Base-by-base conservation (phyloP, 2,797 vertebrate genomes). In the Sebastes vulpes region DNA sequence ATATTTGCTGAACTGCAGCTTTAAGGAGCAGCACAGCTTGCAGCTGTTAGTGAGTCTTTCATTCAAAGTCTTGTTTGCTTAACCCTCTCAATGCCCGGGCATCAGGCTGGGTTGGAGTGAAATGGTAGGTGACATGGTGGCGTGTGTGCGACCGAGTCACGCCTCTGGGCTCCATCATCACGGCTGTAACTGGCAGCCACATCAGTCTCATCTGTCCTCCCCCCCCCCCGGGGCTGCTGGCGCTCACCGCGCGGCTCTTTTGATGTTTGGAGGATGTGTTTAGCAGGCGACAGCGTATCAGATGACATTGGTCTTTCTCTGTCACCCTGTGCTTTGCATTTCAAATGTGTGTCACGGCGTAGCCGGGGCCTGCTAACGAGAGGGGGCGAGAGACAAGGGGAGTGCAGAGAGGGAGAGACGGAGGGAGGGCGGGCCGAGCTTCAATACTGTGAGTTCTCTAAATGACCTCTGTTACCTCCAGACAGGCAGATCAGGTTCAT, bases 181-280 rank as follows among this genome's bases (percentile, higher is more conserved):
- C n/a, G 3, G 35, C 73, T 53, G 81, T 84, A 76, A 56, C 74
- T 25, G 65, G 78, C 70, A 26, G 58, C 77, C 81, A 80, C 85
- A 87, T 90, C 87, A 81, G 82, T 84, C 77, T 77, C 74, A 79
- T 84, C 82, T 65, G 56, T 52, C 58, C 18, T 59, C 74, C 26
- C 18, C 70, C 67, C 18, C 65, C 18, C 76, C 70, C 18, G 65
- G 3, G 73, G 71, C 65, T 54, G 66, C 23, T 18, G 75, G 69
- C 77, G 35, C 82, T 59, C 52, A 25, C 76, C 23, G 54, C 57
- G 23, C 72, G 11, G 66, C 72, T 4, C 92, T 38, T 94, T 95
- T 95, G 92, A 95, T 94, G 93, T 86, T 63, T 75, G 52, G 23
- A 65, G 85, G 89, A 92, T 92, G 90, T 92, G 89, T 92, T 91